Conservation (phyloP, 2,888 invertebrate genomes). For the Flexamia atlantica region DNA sequence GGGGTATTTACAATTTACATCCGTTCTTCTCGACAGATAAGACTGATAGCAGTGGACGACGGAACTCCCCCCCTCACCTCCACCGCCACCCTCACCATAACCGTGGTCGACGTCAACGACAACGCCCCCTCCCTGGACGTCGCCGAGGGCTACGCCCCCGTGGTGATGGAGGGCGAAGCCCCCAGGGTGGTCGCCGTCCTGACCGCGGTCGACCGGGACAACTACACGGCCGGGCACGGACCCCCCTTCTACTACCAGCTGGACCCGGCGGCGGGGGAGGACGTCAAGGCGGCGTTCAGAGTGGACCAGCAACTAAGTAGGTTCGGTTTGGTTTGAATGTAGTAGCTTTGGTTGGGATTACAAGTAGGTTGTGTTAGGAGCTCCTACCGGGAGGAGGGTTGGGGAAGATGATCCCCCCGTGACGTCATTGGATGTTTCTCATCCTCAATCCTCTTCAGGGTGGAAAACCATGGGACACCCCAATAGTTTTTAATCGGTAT, state of each 20-base stretch:
- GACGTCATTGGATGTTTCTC: too few species aligned
- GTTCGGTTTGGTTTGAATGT: too few species aligned
- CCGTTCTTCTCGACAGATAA: too few species aligned
- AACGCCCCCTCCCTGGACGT: constrained; percentile 95
- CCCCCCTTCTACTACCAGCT: constrained; percentile 96
- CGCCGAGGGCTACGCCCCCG: constrained; percentile 93
- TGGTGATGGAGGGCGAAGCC: constrained; percentile 93
- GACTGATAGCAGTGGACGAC: constrained; percentile 94
- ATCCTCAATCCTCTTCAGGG: too few species aligned
- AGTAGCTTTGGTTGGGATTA: too few species aligned
- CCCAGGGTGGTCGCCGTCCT: constrained; percentile 95
- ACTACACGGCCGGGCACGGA: constrained; percentile 95
- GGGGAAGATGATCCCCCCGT: too few species aligned
- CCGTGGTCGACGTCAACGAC: constrained; percentile 97
- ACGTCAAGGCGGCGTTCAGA: constrained; percentile 95
- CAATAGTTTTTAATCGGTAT: too few species aligned
- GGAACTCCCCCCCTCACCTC: constrained; percentile 86
- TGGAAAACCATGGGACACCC: too few species aligned
- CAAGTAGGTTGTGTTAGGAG: too few species aligned
- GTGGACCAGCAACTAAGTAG: constrained; percentile 97
- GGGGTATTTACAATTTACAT: too few species aligned
- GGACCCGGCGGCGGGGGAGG: constrained; percentile 95
- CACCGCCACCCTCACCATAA: constrained; percentile 91
- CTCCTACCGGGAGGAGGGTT: too few species aligned
- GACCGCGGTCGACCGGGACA: constrained; percentile 94